Evolutionary conservation across 2,888 invertebrate genomes (phyloP), one percentile per base, ranked within the genome.

Genomic region (Drosophila ezoana): DNA sequence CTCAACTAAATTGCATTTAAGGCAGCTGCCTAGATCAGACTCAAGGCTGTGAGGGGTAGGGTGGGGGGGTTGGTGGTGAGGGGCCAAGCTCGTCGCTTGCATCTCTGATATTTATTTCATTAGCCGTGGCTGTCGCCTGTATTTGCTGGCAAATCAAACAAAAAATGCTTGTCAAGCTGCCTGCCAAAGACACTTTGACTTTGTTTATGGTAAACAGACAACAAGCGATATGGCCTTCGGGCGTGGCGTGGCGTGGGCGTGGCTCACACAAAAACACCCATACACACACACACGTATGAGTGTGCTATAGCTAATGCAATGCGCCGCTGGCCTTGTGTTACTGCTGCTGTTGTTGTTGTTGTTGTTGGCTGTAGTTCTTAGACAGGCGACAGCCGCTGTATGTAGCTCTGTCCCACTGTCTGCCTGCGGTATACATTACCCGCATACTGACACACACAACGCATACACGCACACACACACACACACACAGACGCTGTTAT

Each of bases 141-240:
- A 61, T 72, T 75, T 79, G 61, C 65, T 73, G 72, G 67, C 41
- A 81, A 77, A 72, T 87, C 83, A 84, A 81, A 84, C 83, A 84
- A 84, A 84, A 23, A 84, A 78, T 71, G 71, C 71, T 47, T 67
- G 78, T 64, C 69, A 61, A 81, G 76, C 64, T 72, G 75, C 68
- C 56, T 74, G 83, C 72, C 78, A 78, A 79, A 83, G 86, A 80
- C 87, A 83, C 80, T 83, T 81, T 84, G 87, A 77, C 87, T 84
- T 77, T 83, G 87, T 87, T 87, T 83, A 84, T 85, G 74, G 81
- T 81, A 84, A 83, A 72, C 87, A 84, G 74, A 67, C 78, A 75
- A 78, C 81, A 75, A 84, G 76, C 79, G 72, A 77, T 74, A 69
- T 70, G 84, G 64, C 82, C 84, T 76, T 76, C 69, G 61, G 76